Percentiles rank a stretch among this genome's conserved stretches.
Conservation (phyloP, 2,797 vertebrate genomes). For the Lacerta viridis region DNA sequence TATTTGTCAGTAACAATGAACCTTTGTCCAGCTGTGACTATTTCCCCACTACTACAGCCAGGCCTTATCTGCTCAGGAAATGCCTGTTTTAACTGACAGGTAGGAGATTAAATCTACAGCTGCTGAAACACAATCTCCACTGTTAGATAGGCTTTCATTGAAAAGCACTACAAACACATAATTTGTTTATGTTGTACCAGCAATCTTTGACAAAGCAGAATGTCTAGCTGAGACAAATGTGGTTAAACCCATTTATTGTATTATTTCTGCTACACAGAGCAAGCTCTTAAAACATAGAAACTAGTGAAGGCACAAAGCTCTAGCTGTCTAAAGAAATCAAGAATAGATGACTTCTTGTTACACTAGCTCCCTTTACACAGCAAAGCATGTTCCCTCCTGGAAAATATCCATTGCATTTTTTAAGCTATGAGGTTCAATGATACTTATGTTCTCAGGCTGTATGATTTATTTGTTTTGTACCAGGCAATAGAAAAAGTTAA, state of each 20-base stretch:
- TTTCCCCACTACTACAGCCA: constrained; percentile 75
- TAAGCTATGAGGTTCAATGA: constrained; percentile 65
- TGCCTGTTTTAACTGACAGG: constrained; percentile 89
- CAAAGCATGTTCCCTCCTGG: constrained; percentile 89
- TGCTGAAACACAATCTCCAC: constrained; percentile 85
- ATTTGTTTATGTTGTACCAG: constrained; percentile 86
- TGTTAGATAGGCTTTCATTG: constrained; percentile 84
- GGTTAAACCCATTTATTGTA: constrained; percentile 86
- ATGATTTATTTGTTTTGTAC: constrained; percentile 80
- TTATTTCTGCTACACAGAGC: constrained; percentile 86
- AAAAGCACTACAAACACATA: constrained; percentile 84
- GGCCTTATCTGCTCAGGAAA: constrained; percentile 87
- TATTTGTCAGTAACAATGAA: constrained; percentile 87
- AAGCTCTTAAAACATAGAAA: constrained; percentile 85
- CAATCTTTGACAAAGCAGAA: constrained; percentile 85
- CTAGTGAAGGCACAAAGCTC: constrained; percentile 87
- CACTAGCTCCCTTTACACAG: constrained; percentile 89
- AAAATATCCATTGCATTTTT: constrained; percentile 88
- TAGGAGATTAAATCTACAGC: constrained; percentile 89
- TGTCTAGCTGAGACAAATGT: constrained; percentile 88
- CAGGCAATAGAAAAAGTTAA: not conserved
- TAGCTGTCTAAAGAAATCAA: constrained; percentile 89
- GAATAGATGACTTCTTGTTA: constrained; percentile 95
- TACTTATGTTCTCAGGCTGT: constrained; percentile 77
- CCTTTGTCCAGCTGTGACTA: constrained; percentile 88